phyloP scores from a whole-genome alignment of 2,797 vertebrate genomes.

The Pogoniulus pusillus region DNA sequence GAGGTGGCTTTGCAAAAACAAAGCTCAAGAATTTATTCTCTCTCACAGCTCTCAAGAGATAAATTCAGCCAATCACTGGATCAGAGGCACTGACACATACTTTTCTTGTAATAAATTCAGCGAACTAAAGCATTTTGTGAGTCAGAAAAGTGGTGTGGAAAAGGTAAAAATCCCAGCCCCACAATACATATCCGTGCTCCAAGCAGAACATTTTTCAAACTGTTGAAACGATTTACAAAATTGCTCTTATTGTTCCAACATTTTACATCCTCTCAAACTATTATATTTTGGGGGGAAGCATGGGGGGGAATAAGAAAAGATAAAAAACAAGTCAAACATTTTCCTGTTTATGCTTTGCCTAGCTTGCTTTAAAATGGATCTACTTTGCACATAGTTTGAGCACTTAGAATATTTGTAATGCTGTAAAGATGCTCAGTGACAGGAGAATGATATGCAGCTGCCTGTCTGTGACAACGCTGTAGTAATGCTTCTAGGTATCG shows the following conservation, averaged over 20 bases:
- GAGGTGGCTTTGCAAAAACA: neutral
- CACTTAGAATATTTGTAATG: constrained; percentile 31
- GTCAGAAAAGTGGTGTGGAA: neutral
- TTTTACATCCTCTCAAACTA: neutral
- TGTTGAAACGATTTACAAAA: constrained; percentile 18
- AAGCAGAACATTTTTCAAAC: neutral
- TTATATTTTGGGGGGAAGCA: constrained; percentile 9
- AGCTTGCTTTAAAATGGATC: constrained; percentile 19
- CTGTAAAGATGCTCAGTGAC: constrained; percentile 29
- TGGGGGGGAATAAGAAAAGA: neutral
- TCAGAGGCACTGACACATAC: neutral
- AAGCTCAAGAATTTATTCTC: constrained; percentile 5
- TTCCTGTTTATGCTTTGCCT: neutral
- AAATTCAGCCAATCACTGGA: constrained; percentile 17
- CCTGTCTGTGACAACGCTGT: constrained; percentile 22
- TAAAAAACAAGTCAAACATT: neutral
- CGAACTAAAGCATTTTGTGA: neutral
- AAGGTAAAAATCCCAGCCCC: neutral
- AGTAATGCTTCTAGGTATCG: neutral
- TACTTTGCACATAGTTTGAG: neutral
- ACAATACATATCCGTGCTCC: neutral
- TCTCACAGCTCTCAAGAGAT: neutral
- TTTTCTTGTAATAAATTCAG: constrained; percentile 21
- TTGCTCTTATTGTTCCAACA: constrained; percentile 18
- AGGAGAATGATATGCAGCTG: constrained; percentile 34